Percentiles rank a stretch among this genome's conserved stretches.
These are phyloP conservation scores for Kryptolebias ocellatus DNA, from an alignment of 2,797 vertebrate species.

Conservation along the genomic window DNA sequence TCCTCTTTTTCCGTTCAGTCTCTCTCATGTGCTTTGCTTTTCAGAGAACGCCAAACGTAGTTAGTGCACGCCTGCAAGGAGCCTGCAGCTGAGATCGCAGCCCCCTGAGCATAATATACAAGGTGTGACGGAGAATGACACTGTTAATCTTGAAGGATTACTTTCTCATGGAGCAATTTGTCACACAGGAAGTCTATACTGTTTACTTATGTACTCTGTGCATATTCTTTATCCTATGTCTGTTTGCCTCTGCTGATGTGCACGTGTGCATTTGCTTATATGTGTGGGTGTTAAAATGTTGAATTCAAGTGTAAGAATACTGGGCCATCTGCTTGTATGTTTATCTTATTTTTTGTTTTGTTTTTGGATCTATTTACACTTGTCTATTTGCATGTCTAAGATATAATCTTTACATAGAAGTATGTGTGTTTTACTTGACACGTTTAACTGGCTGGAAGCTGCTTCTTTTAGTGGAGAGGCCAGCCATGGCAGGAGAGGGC, in stretches of 20 bases:
- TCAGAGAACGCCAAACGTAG: constrained; percentile 47
- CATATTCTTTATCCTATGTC: constrained; percentile 36
- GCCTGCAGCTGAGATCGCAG: constrained; percentile 51
- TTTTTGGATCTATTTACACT: constrained; percentile 53
- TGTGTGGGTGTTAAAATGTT: constrained; percentile 66
- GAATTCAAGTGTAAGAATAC: constrained; percentile 67
- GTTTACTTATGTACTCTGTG: constrained; percentile 56
- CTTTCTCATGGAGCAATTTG: constrained; percentile 73
- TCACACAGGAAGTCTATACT: constrained; percentile 62
- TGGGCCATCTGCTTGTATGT: constrained; percentile 68
- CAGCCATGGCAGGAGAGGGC: constrained; percentile 82
- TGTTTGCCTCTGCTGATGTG: constrained; percentile 40
- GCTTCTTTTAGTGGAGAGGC: constrained; percentile 66
- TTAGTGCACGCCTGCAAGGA: constrained; percentile 51
- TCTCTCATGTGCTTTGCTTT: constrained; percentile 18
- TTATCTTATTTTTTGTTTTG: constrained; percentile 54
- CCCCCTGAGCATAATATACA: constrained; percentile 64
- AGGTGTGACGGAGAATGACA: constrained; percentile 71
- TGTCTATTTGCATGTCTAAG: constrained; percentile 58
- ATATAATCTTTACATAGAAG: constrained; percentile 58
- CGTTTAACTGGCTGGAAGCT: constrained; percentile 67
- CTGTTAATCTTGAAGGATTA: constrained; percentile 77
- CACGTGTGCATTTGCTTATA: constrained; percentile 42
- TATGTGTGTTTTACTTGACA: constrained; percentile 52
- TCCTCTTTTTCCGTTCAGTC: constrained; percentile 33